Evolutionary conservation across 2,797 vertebrate genomes (phyloP).

Genomic region (Enteromius radiatus): DNA sequence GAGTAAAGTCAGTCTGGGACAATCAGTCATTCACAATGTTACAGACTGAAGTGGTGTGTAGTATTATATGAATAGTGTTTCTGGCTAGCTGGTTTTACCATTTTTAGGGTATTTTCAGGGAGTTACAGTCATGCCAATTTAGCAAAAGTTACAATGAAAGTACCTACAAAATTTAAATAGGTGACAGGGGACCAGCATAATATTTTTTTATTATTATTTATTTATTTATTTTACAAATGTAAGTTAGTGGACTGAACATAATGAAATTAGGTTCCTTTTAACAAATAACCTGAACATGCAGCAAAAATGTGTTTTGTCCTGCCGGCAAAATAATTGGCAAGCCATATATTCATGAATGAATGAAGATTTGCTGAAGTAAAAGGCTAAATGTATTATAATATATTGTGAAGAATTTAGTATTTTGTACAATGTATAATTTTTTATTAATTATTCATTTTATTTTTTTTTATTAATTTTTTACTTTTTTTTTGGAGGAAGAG

Average conservation of each 20-base stretch:
- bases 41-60: neutral
- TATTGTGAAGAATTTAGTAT: neutral
- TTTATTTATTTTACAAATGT: neutral
- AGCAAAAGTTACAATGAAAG: slow-evolving; percentile 10
- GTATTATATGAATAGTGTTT: neutral
- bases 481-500: too few relatives aligned
- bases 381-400: neutral
- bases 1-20: neutral
- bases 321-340: neutral
- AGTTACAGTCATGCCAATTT: slow-evolving; percentile 1
- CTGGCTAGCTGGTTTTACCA: slow-evolving; percentile 1
- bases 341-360: neutral
- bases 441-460: neutral
- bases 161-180: neutral
- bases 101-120: neutral
- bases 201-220: too few relatives aligned
- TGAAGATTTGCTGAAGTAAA: neutral
- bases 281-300: neutral
- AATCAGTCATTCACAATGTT: neutral
- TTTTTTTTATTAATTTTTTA: too few relatives aligned
- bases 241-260: neutral
- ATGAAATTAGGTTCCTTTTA: neutral
- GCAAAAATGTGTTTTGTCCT: neutral
- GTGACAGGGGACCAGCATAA: neutral
- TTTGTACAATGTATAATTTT: neutral